A percentile compares a stretch with the other conserved stretches of the same genome.
phyloP scores from a whole-genome alignment of 2,888 invertebrate species.

The Pardosa pseudoannulata region DNA sequence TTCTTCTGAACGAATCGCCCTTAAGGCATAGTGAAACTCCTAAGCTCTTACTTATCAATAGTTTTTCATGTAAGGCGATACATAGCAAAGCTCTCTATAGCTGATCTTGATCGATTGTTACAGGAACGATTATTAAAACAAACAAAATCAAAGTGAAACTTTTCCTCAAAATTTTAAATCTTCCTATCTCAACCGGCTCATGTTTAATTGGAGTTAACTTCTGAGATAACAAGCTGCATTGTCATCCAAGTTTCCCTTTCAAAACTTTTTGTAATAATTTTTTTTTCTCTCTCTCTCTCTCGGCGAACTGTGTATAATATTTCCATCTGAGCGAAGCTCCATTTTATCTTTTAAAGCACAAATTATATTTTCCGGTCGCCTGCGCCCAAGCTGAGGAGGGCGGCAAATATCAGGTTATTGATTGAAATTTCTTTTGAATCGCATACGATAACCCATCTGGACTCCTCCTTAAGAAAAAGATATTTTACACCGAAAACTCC shows the following conservation, averaged over 20 bases:
- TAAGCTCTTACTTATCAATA: too few relatives aligned
- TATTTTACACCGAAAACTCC: constrained; percentile 52
- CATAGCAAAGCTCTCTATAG: too few relatives aligned
- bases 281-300: background rate
- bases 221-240: background rate
- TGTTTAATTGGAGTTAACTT: background rate
- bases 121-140: background rate
- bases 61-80: too few relatives aligned
- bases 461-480: constrained; percentile 32
- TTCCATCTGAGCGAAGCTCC: background rate
- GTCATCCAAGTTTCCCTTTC: background rate
- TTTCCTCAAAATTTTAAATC: background rate
- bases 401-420: constrained; percentile 46
- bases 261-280: background rate
- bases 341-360: constrained; percentile 17
- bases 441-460: constrained; percentile 47
- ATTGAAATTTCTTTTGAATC: constrained; percentile 61
- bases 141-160: background rate
- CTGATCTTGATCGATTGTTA: background rate
- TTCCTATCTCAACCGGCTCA: background rate
- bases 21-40: too few relatives aligned
- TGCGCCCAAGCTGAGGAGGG: background rate
- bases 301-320: background rate
- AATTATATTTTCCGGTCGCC: background rate
- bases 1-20: too few relatives aligned